A percentile compares a stretch with the other conserved stretches of the same genome.
These are phyloP conservation scores for Amphiduros pacificus DNA, from an alignment of 2,888 invertebrate genomes.

Conservation along the genomic window DNA sequence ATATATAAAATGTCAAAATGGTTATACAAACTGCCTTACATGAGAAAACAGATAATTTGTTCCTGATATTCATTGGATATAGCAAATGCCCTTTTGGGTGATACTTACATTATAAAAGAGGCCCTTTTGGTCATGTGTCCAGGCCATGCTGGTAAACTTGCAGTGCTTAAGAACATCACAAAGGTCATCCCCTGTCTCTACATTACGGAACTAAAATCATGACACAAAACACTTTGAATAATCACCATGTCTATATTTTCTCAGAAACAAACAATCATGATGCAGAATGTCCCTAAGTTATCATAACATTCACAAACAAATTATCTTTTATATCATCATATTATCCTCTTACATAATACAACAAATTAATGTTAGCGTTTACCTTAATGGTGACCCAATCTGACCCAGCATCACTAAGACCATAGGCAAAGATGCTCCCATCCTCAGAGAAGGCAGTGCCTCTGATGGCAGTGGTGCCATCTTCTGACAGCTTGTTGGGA, in stretches of 20 bases:
- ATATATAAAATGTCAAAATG: too few species aligned
- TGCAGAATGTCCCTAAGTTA: too few species aligned
- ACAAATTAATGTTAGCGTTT: too few species aligned
- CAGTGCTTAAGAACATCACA: slow-evolving; percentile 87
- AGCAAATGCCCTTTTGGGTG: too few species aligned
- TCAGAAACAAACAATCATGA: too few species aligned
- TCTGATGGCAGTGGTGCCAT: slow-evolving; percentile 62
- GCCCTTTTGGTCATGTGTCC: slow-evolving; percentile 94
- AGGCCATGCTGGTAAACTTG: slow-evolving; percentile 87
- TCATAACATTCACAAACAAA: too few species aligned
- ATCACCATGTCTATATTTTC: too few species aligned
- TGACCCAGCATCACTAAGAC: slow-evolving; percentile 88
- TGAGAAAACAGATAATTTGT: too few species aligned
- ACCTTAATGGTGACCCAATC: slow-evolving; percentile 88
- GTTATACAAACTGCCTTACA: too few species aligned
- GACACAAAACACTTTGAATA: too few species aligned
- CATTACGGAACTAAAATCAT: slow-evolving; percentile 53
- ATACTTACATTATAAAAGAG: slow-evolving; percentile 78
- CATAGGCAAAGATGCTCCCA: slow-evolving; percentile 87
- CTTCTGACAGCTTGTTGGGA: slow-evolving; percentile 87
- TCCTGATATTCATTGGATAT: too few species aligned
- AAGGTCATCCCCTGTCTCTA: slow-evolving; percentile 74
- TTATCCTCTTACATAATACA: background rate
- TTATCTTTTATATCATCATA: background rate
- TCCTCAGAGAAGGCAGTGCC: slow-evolving; percentile 72